Percentiles rank a stretch among this genome's conserved stretches.
These are phyloP conservation scores for Smutsia gigantea DNA, from an alignment of 2,797 vertebrate species.

Conservation along the genomic window DNA sequence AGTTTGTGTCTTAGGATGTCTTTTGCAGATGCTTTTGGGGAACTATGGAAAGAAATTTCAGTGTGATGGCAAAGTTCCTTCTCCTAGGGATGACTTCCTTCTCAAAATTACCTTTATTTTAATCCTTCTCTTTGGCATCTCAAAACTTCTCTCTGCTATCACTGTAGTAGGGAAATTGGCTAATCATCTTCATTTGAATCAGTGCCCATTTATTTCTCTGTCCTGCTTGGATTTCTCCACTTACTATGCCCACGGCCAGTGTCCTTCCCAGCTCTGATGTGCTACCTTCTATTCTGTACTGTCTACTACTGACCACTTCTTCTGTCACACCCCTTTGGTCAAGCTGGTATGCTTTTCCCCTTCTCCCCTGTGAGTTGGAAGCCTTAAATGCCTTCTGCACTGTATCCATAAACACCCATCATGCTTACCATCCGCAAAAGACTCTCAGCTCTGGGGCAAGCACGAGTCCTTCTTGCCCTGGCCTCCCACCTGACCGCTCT, in stretches of 20 bases:
- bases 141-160: background rate
- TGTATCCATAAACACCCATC: background rate
- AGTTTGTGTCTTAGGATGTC: background rate
- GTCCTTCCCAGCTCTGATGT: background rate
- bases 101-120: constrained; percentile 19
- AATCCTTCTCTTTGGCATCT: background rate
- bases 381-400: background rate
- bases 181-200: background rate
- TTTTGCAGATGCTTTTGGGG: background rate
- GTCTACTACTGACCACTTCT: background rate
- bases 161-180: background rate
- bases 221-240: background rate
- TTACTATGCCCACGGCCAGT: background rate
- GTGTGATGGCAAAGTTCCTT: background rate
- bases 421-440: background rate
- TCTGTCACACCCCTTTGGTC: constrained; percentile 1
- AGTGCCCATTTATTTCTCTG: background rate
- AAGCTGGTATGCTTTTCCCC: background rate
- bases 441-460: background rate
- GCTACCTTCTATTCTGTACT: background rate
- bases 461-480: background rate
- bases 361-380: background rate
- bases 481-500: background rate
- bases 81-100: background rate
- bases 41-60: constrained; percentile 4